Evolutionary conservation across 2,888 invertebrate genomes (phyloP).

Genomic region (Eurytoma adleriae): DNA sequence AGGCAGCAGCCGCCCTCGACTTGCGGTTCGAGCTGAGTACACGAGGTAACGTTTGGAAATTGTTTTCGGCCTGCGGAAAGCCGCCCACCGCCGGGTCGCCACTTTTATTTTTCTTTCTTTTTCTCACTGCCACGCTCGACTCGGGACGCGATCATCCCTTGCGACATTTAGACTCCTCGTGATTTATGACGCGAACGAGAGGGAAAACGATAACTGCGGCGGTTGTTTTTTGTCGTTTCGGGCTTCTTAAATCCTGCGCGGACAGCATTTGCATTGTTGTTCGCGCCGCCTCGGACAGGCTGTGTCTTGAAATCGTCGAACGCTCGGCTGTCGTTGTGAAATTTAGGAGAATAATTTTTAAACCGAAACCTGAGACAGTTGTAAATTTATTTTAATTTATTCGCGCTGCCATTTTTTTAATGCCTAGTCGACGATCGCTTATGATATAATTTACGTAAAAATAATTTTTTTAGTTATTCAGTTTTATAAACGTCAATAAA

Average conservation of each 20-base stretch:
- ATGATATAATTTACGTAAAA: too few species aligned
- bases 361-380: too few species aligned
- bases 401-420: too few species aligned
- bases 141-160: slow-evolving; percentile 30
- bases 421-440: too few species aligned
- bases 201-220: slow-evolving; percentile 8
- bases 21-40: neutral
- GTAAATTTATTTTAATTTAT: too few species aligned
- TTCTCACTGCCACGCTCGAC: neutral
- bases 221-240: neutral
- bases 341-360: too few species aligned
- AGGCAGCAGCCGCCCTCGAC: neutral
- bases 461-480: too few species aligned
- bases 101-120: slow-evolving; percentile 4
- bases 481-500: too few species aligned
- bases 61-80: slow-evolving; percentile 6
- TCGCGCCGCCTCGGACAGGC: neutral
- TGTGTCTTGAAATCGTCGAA: neutral
- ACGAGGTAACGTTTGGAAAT: slow-evolving; percentile 31
- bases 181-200: slow-evolving; percentile 24
- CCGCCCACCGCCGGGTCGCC: neutral
- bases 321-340: too few species aligned
- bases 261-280: slow-evolving; percentile 7
- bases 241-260: slow-evolving; percentile 10
- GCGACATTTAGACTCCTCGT: slow-evolving; percentile 36